Evolutionary conservation across 2,888 invertebrate species (phyloP).

Genomic region (Rhagonycha lutea): DNA sequence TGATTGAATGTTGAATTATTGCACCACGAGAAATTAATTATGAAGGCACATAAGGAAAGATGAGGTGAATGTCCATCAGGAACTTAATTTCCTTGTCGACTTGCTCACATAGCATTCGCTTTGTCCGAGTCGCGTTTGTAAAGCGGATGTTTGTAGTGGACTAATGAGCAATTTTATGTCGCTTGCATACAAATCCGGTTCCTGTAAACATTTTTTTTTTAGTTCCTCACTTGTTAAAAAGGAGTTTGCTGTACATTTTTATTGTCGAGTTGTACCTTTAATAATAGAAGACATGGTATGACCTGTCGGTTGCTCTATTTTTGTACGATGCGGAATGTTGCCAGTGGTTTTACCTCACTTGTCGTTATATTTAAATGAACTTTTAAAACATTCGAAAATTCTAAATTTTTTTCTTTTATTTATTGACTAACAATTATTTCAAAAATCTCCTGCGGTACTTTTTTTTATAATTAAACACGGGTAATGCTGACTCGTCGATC

Average conservation of each 20-base stretch:
- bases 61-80: conserved; percentile 22
- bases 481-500: no score
- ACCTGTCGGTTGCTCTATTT: conserved; percentile 30
- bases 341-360: conserved; percentile 22
- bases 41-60: conserved; percentile 6
- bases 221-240: neutral
- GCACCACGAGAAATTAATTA: neutral
- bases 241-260: neutral
- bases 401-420: no score
- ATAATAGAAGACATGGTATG: conserved; percentile 1
- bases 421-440: neutral
- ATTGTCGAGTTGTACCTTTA: conserved; percentile 10
- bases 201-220: neutral
- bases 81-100: conserved; percentile 16
- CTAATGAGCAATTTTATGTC: neutral
- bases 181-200: neutral
- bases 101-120: neutral
- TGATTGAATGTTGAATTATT: neutral
- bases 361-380: conserved; percentile 5
- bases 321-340: conserved; percentile 34
- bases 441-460: neutral
- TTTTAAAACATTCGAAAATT: neutral
- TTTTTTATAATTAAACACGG: neutral
- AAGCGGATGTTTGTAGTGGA: neutral
- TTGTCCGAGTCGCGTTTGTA: neutral